Evolutionary conservation across 2,888 invertebrate genomes (phyloP).

Genomic region (Rhorus exstirpatorius): DNA sequence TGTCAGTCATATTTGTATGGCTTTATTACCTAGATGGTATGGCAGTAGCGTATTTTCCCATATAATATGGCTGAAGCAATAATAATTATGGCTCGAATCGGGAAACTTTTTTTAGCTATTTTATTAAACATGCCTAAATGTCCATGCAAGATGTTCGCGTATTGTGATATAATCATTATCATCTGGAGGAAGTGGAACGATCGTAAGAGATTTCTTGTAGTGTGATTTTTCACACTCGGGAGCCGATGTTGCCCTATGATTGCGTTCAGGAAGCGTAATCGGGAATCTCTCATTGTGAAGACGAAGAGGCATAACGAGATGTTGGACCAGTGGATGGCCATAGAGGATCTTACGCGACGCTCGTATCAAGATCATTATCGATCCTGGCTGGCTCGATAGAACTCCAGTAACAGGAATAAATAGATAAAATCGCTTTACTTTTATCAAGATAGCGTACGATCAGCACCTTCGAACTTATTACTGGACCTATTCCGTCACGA

Average conservation of each 20-base stretch:
- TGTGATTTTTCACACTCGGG: constrained; percentile 48
- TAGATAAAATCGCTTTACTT: constrained; percentile 82
- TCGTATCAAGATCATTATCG: constrained; percentile 80
- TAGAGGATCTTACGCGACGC: constrained; percentile 46
- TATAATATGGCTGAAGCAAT: too few relatives aligned
- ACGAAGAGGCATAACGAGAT: constrained; percentile 63
- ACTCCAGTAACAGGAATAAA: constrained; percentile 68
- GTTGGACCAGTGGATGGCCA: constrained; percentile 20
- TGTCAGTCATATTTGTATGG: too few relatives aligned
- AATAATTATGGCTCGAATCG: too few relatives aligned
- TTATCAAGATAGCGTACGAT: constrained; percentile 77
- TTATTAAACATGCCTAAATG: neutral
- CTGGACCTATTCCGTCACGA: constrained; percentile 73
- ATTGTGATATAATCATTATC: constrained; percentile 18
- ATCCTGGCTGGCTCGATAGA: constrained; percentile 62
- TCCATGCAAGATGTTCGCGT: neutral
- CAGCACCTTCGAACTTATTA: constrained; percentile 78
- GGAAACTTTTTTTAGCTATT: too few relatives aligned
- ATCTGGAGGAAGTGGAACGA: constrained; percentile 29
- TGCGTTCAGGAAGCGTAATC: constrained; percentile 78
- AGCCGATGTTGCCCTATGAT: constrained; percentile 64
- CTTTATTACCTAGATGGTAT: too few relatives aligned
- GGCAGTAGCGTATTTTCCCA: too few relatives aligned
- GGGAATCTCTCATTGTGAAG: constrained; percentile 74
- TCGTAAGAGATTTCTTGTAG: constrained; percentile 45